Base-by-base conservation (phyloP, 2,113 vertebrate genomes). In the Leptodactylus fuscus region DNA sequence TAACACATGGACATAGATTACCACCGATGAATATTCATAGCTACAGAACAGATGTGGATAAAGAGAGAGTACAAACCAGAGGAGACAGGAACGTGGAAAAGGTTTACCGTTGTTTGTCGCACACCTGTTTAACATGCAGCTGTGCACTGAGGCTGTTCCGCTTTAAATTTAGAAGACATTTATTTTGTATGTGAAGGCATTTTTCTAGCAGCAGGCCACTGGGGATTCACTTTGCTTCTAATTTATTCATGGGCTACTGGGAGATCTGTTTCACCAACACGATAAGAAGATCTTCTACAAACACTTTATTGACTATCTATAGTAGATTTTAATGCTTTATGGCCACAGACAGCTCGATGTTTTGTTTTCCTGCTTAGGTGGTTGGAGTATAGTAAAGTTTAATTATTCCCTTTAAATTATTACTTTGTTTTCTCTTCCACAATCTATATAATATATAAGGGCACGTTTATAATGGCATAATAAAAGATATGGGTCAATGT, bases 181-280 rank as follows among this genome's bases (percentile, higher is more conserved):
- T 69, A 69, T 69, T 38, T 69, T 20, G 65, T 38, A 16, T 24
- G 32, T 34, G 34, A 38, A 34, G 34, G 65, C 6, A 4, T 69
- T 69, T 38, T 69, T 69, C 65, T 69, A 36, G 32, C 65, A 22
- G 34, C 6, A 22, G 34, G 20, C 65, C 65, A 38, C 65, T 69
- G 65, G 34, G 65, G 34, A 69, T 38, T 69, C 34, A 38, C 18
- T 69, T 69, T 69, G 32, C 65, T 38, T 38, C 18, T 69, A 69
- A 69, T 69, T 69, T 69, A 69, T 69, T 69, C 65, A 69, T 69
- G 34, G 65, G 34, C 65, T 69, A 69, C 65, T 22, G 34, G 65
- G 65, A 69, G 65, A 69, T 69, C 34, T 69, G 32, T 69, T 69
- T 36, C 65, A 69, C 65, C 65, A 38, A 69, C 65, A 69, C 9